phyloP scores from a whole-genome alignment of 2,888 invertebrate genomes.

The Disparrhopalites patrizii region DNA sequence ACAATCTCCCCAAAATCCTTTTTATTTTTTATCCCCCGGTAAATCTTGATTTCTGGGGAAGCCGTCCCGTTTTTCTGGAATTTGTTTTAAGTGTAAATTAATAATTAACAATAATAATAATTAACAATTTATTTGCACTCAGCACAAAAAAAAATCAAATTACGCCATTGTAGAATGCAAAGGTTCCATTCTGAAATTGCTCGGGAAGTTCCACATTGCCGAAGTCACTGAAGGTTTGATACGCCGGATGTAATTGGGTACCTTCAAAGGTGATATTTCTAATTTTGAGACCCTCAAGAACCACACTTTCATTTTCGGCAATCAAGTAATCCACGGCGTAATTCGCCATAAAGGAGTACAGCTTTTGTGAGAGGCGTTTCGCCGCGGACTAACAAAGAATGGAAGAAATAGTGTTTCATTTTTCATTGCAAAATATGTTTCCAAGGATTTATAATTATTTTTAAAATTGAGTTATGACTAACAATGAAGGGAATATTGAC shows the following conservation, averaged over 20 bases:
- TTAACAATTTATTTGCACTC: neutral
- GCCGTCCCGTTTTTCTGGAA: conserved; percentile 25
- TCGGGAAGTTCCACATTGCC: conserved; percentile 17
- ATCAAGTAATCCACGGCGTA: neutral
- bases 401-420: too few relatives aligned
- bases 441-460: too few relatives aligned
- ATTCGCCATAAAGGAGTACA: too few relatives aligned
- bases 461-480: too few relatives aligned
- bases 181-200: conserved; percentile 29
- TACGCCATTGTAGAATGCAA: conserved; percentile 40
- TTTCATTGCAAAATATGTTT: too few relatives aligned
- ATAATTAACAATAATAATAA: neutral
- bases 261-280: conserved; percentile 29
- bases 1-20: conserved; percentile 35
- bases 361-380: too few relatives aligned
- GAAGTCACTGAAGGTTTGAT: neutral
- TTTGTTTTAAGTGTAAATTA: too few relatives aligned
- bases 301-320: neutral
- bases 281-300: conserved; percentile 15
- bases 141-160: neutral
- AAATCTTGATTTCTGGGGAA: conserved; percentile 4
- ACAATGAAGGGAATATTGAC: conserved; percentile 14
- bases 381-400: too few relatives aligned
- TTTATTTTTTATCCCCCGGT: conserved; percentile 12
- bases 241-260: conserved; percentile 13